These are phyloP conservation scores for Noctilio leporinus DNA, from an alignment of 2,113 vertebrate genomes.

Conservation along the genomic window DNA sequence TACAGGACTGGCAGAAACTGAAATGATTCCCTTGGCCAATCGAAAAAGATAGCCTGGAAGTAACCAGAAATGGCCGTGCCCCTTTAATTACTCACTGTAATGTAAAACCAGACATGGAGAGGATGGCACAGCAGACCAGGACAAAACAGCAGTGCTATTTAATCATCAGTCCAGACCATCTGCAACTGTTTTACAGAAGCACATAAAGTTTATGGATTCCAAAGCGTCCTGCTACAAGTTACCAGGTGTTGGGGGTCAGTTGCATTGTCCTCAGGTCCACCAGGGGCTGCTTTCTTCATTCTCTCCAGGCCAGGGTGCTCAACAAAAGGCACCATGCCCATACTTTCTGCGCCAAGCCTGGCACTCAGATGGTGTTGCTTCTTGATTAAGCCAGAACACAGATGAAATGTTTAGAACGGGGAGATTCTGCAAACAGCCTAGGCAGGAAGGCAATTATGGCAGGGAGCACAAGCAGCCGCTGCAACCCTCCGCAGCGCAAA, in stretches of 20 bases:
- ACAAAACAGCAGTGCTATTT: constrained; percentile 67
- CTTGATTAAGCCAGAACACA: constrained; percentile 64
- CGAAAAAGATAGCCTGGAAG: constrained; percentile 35
- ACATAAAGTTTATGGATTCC: constrained; percentile 67
- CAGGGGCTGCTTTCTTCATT: constrained; percentile 38
- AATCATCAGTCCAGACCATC: constrained; percentile 76
- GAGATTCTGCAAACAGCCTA: constrained; percentile 60
- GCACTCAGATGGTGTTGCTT: constrained; percentile 47
- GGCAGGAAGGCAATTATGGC: constrained; percentile 66
- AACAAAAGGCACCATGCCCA: constrained; percentile 53
- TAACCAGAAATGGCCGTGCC: constrained; percentile 34
- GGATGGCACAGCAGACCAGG: constrained; percentile 47
- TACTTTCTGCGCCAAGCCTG: constrained; percentile 45
- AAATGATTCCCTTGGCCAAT: constrained; percentile 1
- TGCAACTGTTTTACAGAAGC: constrained; percentile 75
- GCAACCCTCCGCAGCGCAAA: background rate
- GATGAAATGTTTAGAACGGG: constrained; percentile 66
- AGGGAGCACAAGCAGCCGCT: background rate
- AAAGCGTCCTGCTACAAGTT: constrained; percentile 52
- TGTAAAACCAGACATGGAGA: constrained; percentile 45
- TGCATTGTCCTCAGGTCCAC: constrained; percentile 54
- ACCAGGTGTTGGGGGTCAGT: constrained; percentile 70
- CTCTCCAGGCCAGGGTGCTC: constrained; percentile 51
- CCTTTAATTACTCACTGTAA: constrained; percentile 61
- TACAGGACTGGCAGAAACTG: constrained; percentile 12